Conservation (phyloP, 2,888 invertebrate species). For the Caenorhabditis drosophilae region DNA sequence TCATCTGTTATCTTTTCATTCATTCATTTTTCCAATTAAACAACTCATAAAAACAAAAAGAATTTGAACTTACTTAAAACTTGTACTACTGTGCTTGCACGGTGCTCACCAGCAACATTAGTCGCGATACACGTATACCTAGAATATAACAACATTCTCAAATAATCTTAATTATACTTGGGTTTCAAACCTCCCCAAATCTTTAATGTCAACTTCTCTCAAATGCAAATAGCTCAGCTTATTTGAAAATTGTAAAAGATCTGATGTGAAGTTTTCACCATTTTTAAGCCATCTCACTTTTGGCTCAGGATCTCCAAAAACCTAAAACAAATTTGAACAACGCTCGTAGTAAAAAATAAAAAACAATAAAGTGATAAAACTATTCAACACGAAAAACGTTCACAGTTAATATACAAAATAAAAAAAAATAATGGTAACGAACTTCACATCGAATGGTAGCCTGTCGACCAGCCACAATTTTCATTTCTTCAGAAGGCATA, state of each 20-base stretch:
- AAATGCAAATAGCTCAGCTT: slow-evolving; percentile 58
- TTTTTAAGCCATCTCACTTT: slow-evolving; percentile 72
- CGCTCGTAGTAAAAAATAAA: neutral
- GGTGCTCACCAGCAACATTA: slow-evolving; percentile 74
- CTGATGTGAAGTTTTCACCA: slow-evolving; percentile 71
- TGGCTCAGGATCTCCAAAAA: slow-evolving; percentile 70
- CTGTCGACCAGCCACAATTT: slow-evolving; percentile 69
- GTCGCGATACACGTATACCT: slow-evolving; percentile 75
- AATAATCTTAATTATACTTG: neutral
- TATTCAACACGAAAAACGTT: too few relatives aligned
- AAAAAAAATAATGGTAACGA: slow-evolving; percentile 6
- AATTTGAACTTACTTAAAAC: slow-evolving; percentile 73
- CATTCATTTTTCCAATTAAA: slow-evolving; percentile 6
- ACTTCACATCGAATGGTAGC: slow-evolving; percentile 71
- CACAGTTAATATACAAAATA: too few relatives aligned
- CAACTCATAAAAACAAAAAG: slow-evolving; percentile 18
- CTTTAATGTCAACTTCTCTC: slow-evolving; percentile 45
- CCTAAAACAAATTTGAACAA: slow-evolving; percentile 21
- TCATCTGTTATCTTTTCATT: neutral
- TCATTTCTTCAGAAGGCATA: slow-evolving; percentile 54
- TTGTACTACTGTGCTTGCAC: slow-evolving; percentile 73
- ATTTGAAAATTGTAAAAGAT: slow-evolving; percentile 41
- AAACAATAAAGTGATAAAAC: neutral
- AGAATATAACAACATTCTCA: neutral
- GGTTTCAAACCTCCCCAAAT: slow-evolving; percentile 48